phyloP scores from a whole-genome alignment of 2,888 invertebrate genomes.

The Rhagophthalmus giganteus region DNA sequence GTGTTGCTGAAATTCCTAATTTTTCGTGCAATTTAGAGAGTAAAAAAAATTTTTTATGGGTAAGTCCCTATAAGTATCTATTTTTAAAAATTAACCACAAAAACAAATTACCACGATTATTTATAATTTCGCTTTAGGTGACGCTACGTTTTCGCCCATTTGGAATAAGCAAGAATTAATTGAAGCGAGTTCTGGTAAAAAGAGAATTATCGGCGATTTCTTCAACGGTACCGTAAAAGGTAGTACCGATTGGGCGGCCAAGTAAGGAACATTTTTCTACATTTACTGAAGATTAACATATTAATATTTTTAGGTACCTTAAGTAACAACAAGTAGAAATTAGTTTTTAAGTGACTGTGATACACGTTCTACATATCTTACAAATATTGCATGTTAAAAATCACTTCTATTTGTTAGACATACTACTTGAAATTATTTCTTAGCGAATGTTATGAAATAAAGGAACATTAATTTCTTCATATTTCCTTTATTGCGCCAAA shows the following conservation, averaged over 20 bases:
- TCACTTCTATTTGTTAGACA: constrained; percentile 10
- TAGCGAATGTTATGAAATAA: neutral
- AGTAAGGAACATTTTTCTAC: constrained; percentile 36
- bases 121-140: constrained; percentile 3
- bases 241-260: constrained; percentile 47
- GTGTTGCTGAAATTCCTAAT: too few species aligned
- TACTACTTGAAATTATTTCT: constrained; percentile 19
- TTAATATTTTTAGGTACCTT: constrained; percentile 35
- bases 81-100: neutral
- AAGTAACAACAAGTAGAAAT: constrained; percentile 31
- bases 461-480: neutral
- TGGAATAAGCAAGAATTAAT: constrained; percentile 44
- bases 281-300: neutral
- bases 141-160: constrained; percentile 32
- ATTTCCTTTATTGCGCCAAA: too few species aligned
- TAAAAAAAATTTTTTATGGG: too few species aligned
- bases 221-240: constrained; percentile 40
- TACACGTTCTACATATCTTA: constrained; percentile 25
- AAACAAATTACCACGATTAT: too few species aligned
- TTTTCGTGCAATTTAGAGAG: too few species aligned
- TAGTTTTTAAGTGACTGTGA: constrained; percentile 36
- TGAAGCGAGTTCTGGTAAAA: constrained; percentile 43
- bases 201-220: constrained; percentile 40
- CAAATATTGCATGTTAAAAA: constrained; percentile 21
- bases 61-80: too few species aligned